These are phyloP conservation scores for Dicaeum eximium DNA, from an alignment of 2,113 vertebrate genomes.

Conservation along the genomic window DNA sequence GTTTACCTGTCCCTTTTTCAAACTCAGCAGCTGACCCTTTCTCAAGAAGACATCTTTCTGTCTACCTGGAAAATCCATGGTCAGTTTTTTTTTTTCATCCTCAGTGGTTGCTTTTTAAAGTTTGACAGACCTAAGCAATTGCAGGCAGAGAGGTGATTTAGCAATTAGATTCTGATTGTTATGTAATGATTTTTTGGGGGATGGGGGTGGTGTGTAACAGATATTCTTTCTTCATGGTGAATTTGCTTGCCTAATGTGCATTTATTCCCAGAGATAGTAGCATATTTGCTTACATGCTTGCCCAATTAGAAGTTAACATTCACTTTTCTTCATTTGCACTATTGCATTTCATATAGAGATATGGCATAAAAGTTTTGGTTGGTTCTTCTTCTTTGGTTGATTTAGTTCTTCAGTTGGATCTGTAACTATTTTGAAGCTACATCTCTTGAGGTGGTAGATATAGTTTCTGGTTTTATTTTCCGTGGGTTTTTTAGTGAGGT, in stretches of 20 bases:
- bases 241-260: not conserved
- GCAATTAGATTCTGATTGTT: not conserved
- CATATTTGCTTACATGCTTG: not conserved
- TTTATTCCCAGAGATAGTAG: not conserved
- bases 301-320: not conserved
- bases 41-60: not conserved
- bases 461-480: constrained; percentile 7
- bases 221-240: not conserved
- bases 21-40: not conserved
- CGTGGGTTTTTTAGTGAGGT: not conserved
- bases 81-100: not conserved
- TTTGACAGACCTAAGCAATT: not conserved
- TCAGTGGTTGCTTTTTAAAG: not conserved
- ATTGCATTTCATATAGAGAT: not conserved
- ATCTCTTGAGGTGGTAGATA: not conserved
- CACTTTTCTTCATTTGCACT: not conserved
- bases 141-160: not conserved
- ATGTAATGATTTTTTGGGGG: not conserved
- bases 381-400: not conserved
- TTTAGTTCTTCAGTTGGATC: not conserved
- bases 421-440: not conserved
- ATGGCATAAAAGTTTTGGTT: not conserved
- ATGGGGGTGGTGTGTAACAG: fast-evolving
- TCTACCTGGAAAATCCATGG: not conserved
- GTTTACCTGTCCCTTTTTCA: not conserved